A percentile compares a stretch with the other conserved stretches of the same genome.
phyloP scores from a whole-genome alignment of 2,888 invertebrate genomes.

The Epinotia demarniana region DNA sequence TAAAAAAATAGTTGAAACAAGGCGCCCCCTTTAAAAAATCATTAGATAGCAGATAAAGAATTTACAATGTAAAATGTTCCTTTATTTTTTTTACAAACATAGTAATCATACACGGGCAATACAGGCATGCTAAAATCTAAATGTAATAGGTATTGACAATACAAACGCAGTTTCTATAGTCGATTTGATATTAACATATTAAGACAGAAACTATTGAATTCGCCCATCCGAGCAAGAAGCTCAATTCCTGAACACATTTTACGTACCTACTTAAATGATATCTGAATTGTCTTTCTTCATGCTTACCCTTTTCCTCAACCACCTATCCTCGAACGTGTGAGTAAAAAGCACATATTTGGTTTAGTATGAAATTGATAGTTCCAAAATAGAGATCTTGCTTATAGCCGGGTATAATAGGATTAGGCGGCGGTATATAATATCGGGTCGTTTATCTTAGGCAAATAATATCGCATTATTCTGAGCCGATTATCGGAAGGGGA shows the following conservation, averaged over 20 bases:
- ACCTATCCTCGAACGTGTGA: neutral
- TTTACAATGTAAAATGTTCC: too few relatives aligned
- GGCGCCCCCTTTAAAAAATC: too few relatives aligned
- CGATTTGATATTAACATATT: constrained; percentile 26
- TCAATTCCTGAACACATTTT: neutral
- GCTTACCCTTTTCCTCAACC: neutral
- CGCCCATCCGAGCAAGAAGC: neutral
- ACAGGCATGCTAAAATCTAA: neutral
- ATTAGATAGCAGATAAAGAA: too few relatives aligned
- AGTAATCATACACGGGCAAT: neutral
- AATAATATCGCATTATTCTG: constrained; percentile 54
- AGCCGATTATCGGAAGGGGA: constrained; percentile 50
- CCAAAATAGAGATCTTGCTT: neutral
- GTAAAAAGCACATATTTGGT: neutral
- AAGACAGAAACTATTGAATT: constrained; percentile 19
- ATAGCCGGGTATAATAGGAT: constrained; percentile 37
- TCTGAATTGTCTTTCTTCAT: neutral
- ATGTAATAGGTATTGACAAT: neutral
- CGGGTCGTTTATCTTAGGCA: constrained; percentile 52
- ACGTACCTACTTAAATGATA: neutral
- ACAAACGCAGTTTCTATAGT: neutral
- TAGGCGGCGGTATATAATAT: constrained; percentile 38
- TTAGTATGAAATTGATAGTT: neutral
- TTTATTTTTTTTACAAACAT: neutral
- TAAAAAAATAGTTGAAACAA: too few relatives aligned